Evolutionary conservation across 2,888 invertebrate species (phyloP), one percentile per base, ranked within the genome.

Genomic region (Lampropteryx suffumata): DNA sequence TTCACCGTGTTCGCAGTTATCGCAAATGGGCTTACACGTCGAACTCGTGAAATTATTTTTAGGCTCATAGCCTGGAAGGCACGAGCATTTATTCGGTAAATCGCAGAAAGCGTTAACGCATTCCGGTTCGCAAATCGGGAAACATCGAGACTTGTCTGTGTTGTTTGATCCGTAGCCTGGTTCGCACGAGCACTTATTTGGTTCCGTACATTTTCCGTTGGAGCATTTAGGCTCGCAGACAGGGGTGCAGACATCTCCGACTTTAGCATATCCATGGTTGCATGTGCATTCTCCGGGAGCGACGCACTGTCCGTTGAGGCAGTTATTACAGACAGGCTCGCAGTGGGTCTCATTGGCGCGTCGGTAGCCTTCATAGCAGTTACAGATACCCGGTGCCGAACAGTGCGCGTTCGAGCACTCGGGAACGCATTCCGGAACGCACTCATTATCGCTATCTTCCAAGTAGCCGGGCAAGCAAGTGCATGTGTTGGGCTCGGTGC

Each of bases 401-500:
- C 84, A 85, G 0, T 40, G 57, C 1, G 76, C 71, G 29, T 75
- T 70, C 14, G 59, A 39, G 34, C 76, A 76, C 0, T 39, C 32
- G 0, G 48, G 36, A 0, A 58, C 35, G 24, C 76, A 76, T 7
- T 58, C 42, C 0, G 76, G 73, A 0, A 55, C 50, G 1, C 62
- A 52, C 49, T 72, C 69, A 3, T 43, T 57, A 1, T 67, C 70
- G 36, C 69, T 62, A 0, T 50, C 35, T 24, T 69, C 69, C n/a
- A 58, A 62, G 24, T 60, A 62, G 7, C 65, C 85, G 1, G 73
- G 62, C 10, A 77, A 69, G 52, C 91, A 91, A 32, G 79, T 59
- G 52, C 90, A 91, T 0, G 64, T 71, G 29, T 89, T 76, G 1
- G 91, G 91, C 0, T 79, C 82, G 0, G 80, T 71, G 60, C 92